Base-by-base conservation (phyloP, 2,797 vertebrate species). In the Sebastes trivittatus region DNA sequence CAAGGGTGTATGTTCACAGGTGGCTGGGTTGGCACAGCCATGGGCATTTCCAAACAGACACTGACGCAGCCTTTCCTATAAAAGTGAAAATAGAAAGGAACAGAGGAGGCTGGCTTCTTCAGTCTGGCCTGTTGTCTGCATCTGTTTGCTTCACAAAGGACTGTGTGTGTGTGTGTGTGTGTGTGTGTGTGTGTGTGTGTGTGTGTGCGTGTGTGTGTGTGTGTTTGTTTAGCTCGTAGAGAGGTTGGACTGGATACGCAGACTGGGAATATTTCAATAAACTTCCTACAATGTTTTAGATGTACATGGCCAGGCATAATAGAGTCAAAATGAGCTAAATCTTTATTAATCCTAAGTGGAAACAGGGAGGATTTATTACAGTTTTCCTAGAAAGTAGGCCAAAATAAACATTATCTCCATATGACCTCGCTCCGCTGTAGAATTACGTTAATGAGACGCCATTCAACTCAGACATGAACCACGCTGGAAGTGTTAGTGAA, bases 31-130 rank as follows among this genome's bases (percentile, higher is more conserved):
- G 89, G 90, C 88, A 83, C 38, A 22, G 69, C 60, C 29, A 6
- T 42, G 85, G 88, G 82, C 90, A 83, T 89, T 89, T 90, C 88
- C 87, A 90, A 88, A 90, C 88, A 89, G 78, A 87, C 89, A 82
- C 80, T 87, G 88, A 88, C 68, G 66, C 83, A 89, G 86, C 84
- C 84, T 83, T 85, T 89, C 82, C 87, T 83, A 89, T 89, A 89
- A 89, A 92, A 85, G 81, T 84, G 16, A 84, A 92, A 93, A 91
- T 89, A 91, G 89, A 88, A 91, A 75, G 67, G 66, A 83, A 60
- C 72, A 84, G 70, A 82, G 64, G 78, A 76, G 87, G 56, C 77
- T 74, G 82, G 77, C 73, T 74, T 75, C 73, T 78, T 65, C 71
- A 69, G 77, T 36, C 77, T 70, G 63, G 42, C 64, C 84, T 91